Evolutionary conservation across 2,888 invertebrate genomes (phyloP), one percentile per base, ranked within the genome.

Genomic region (Aporophyla lueneburgensis): DNA sequence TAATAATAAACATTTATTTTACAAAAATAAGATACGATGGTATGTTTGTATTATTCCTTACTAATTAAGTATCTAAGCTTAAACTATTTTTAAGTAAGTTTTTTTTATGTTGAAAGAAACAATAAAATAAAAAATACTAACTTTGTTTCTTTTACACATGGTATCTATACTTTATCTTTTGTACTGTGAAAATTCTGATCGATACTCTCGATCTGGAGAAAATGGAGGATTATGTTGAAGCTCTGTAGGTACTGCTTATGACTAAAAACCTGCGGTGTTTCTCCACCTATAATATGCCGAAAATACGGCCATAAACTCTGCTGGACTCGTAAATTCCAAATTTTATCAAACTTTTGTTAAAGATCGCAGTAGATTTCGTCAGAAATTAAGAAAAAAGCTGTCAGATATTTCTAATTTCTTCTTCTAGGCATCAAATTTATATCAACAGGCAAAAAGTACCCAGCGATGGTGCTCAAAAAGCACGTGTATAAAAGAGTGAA

Each of bases 401-500:
- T 46, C 21, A 66, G 74, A 66, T 66, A 43, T 76, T 61, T 59
- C 16, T 61, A 65, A 66, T 76, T 80, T 81, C 24, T 67, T 68
- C 43, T 86, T 87, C 46, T 70, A 87, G 87, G 74, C 21, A 82
- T 87, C 59, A 75, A 75, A 73, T 88, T 89, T 61, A 72, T 93
- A 62, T 81, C 89, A 19, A 86, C 89, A 7, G 91, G 91, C 5
- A 92, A 81, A 61, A 93, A 93, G 59, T 87, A 93, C 56, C 91
- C 92, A 0, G 61, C 91, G 5, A 86, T 93, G 89, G 78, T 91
- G 9, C 76, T 90, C 40, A 84, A 89, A 21, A 82, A 88, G 0
- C 88, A 90, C 68, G 88, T 89, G 0, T 93, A 93, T 81, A 93
- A 93, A 71, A 85, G 89, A 27, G 87, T 92, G 0, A 92, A 88